A percentile compares a stretch with the other conserved stretches of the same genome.
Evolutionary conservation across 2,113 vertebrate species (phyloP).

Genomic region (Lophotis ruficrista): DNA sequence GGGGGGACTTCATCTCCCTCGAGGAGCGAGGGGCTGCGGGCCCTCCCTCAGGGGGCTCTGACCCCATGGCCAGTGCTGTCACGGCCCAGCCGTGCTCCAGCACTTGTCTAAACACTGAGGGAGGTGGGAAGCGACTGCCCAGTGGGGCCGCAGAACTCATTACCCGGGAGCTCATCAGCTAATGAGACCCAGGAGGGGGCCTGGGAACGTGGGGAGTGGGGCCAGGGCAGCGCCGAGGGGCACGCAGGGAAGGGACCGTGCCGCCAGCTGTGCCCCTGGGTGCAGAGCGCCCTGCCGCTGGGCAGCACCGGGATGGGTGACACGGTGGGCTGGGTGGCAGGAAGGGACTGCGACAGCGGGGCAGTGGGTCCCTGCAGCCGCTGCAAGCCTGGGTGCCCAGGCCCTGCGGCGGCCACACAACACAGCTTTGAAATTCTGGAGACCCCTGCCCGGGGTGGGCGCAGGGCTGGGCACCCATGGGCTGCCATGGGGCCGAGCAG

Average conservation of each 20-base stretch:
- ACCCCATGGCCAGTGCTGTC: background rate
- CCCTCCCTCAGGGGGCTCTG: background rate
- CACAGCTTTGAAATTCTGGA: rapidly evolving
- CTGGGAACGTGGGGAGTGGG: background rate
- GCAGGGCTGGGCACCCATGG: too few species aligned
- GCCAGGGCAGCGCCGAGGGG: rapidly evolving
- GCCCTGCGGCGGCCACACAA: rapidly evolving
- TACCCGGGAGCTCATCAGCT: slow-evolving; percentile 28
- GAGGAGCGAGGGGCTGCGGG: rapidly evolving
- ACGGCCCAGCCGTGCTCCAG: background rate
- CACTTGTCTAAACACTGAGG: slow-evolving; percentile 54
- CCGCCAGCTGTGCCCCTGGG: background rate
- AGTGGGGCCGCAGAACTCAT: slow-evolving; percentile 25
- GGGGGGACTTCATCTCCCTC: rapidly evolving
- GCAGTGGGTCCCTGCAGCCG: rapidly evolving
- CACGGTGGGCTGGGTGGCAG: background rate
- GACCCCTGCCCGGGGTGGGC: too few species aligned
- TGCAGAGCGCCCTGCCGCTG: background rate
- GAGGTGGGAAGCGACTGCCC: slow-evolving; percentile 31
- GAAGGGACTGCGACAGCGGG: rapidly evolving
- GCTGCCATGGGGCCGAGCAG: background rate
- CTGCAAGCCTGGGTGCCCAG: background rate
- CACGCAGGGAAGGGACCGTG: rapidly evolving
- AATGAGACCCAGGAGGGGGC: slow-evolving; percentile 49
- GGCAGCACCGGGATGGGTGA: too few species aligned